Evolutionary conservation across 2,113 vertebrate species (phyloP), one percentile per base, ranked within the genome.

Genomic region (Lepus timidus): DNA sequence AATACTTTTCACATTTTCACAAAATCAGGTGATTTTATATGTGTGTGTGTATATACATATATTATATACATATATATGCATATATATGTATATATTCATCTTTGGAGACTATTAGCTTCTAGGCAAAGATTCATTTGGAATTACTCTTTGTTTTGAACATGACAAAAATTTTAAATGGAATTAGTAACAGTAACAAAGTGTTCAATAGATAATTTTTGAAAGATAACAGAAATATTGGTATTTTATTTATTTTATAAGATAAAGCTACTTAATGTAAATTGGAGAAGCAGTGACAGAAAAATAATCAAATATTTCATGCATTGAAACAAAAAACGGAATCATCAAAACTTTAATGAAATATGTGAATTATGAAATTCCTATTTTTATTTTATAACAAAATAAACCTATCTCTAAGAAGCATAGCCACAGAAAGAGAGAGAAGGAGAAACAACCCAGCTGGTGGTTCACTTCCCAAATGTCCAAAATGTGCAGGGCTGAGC

Each of bases 111-210:
- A 44, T 49, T 14, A 68, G 0, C 2, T 83, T 6, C 33, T 23
- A 65, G 8, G 5, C 2, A 1, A 70, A 33, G 1, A 27, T 5
- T 19, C 16, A 74, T 20, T 22, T 25, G 16, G 6, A 2, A 0
- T 64, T 79, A 64, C 49, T 62, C 51, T 75, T 87, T 44, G 19
- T 49, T 74, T n/a, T 22, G 9, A 29, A 27, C 0, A 49, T 23
- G 76, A 4, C 0, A 44, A n/a, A 33, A 58, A 27, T 51, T 64
- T 1, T 62, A 31, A 64, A 85, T 65, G n/a, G 9, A 82, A 51
- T 62, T 33, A 36, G 31, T 71, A 12, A 58, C 14, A 58, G 19
- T 58, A 58, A 58, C 19, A 58, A n/a, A 0, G 1, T 12, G 36
- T 36, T 25, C 10, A 90, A 25, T 27, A 62, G 1, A 33, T 20